These are phyloP conservation scores for Leptopilina myrica DNA, from an alignment of 2,888 invertebrate species.

Conservation along the genomic window DNA sequence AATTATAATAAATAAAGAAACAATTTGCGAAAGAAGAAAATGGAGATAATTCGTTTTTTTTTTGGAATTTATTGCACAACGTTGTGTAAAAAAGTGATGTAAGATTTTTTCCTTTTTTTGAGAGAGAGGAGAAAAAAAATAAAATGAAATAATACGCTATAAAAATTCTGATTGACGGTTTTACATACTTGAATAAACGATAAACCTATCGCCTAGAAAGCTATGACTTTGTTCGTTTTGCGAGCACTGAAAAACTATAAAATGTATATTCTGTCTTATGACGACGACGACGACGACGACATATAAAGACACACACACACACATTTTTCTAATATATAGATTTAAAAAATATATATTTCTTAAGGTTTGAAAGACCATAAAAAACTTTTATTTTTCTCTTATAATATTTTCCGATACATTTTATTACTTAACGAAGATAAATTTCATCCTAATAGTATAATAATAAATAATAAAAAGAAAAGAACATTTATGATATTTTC, in stretches of 20 bases:
- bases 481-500: neutral
- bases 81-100: neutral
- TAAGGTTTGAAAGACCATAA: neutral
- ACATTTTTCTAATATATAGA: neutral
- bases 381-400: conserved; percentile 7
- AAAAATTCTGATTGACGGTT: conserved; percentile 30
- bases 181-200: conserved; percentile 19
- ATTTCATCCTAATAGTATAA: neutral
- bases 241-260: conserved; percentile 18
- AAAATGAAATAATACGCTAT: conserved; percentile 3
- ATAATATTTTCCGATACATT: conserved; percentile 11
- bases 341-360: neutral
- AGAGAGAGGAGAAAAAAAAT: neutral
- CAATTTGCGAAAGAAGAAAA: too few relatives aligned
- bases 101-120: neutral
- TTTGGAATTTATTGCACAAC: too few relatives aligned
- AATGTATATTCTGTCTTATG: conserved; percentile 11
- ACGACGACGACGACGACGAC: neutral
- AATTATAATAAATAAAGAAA: too few relatives aligned
- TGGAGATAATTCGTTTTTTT: too few relatives aligned
- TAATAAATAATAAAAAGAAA: conserved; percentile 1
- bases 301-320: neutral
- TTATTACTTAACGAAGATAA: conserved; percentile 5
- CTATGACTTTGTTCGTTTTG: conserved; percentile 29
- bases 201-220: conserved; percentile 28